Evolutionary conservation across 2,888 invertebrate species (phyloP).

Genomic region (Cephus spinipes): DNA sequence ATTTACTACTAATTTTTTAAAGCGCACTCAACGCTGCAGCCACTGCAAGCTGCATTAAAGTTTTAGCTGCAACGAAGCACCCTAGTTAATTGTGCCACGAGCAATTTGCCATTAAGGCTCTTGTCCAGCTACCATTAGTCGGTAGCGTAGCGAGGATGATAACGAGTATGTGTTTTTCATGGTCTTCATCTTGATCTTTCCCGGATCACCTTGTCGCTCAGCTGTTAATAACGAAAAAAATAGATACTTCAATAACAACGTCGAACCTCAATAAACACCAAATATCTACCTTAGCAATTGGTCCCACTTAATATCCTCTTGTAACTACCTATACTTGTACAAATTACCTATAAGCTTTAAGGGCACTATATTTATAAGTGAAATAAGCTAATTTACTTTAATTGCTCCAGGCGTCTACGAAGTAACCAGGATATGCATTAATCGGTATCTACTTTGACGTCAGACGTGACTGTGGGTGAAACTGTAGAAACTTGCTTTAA

Average conservation of each 20-base stretch:
- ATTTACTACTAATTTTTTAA: neutral
- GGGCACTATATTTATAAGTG: neutral
- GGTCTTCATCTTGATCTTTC: neutral
- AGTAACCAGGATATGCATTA: neutral
- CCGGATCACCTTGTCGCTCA: neutral
- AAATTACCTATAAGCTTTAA: neutral
- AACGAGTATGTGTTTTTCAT: neutral
- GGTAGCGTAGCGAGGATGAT: neutral
- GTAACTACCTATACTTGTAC: neutral
- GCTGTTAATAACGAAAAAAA: neutral
- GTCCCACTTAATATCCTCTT: neutral
- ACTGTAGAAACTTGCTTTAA: neutral
- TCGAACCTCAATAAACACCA: neutral
- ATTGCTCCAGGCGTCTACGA: neutral
- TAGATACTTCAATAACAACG: neutral
- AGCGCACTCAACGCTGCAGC: neutral
- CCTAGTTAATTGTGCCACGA: constrained; percentile 8
- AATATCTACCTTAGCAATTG: neutral
- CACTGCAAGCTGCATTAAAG: neutral
- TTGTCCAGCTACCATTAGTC: constrained; percentile 6
- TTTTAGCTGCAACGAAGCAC: neutral
- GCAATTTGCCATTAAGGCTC: constrained; percentile 12
- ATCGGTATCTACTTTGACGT: neutral
- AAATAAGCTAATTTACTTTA: neutral
- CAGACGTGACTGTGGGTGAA: neutral